Evolutionary conservation across 2,797 vertebrate genomes (phyloP), one percentile per base, ranked within the genome.

Genomic region (Erpetoichthys calabaricus): DNA sequence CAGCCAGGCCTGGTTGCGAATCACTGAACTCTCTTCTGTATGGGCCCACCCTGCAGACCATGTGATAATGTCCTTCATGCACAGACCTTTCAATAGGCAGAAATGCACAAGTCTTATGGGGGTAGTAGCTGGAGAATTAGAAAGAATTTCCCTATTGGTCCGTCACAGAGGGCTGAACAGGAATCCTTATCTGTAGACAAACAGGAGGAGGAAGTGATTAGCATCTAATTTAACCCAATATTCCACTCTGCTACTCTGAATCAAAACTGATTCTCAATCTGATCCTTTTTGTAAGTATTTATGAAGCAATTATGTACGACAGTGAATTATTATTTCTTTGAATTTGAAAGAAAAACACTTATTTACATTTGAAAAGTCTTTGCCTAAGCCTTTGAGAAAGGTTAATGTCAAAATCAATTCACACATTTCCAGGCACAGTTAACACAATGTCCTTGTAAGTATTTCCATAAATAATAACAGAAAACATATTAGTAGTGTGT

Each of bases 351-450:
- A 73, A 75, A 69, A 73, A 82, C 79, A 83, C 75, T 76, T 71
- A 85, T 84, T 84, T 84, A 79, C 84, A 86, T 86, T 59, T 85
- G 78, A 85, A 86, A 83, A 73, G 67, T 58, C 43, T 60, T 65
- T 65, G 64, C 71, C 59, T 66, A 67, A 54, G 73, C 76, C 66
- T 72, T 62, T 69, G 56, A 61, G 63, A 59, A 68, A 63, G 59
- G 68, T 67, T 73, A 72, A 78, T 78, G 75, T 77, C 53, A 61
- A 51, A 50, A 42, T 47, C 51, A 42, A 60, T 65, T 62, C 46
- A 57, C 53, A 45, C 45, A 45, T 51, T 50, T 50, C 47, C n/a
- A 45, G 57, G 49, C 59, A 56, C 57, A 7, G 60, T 2, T 45
- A 43, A 4, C 8, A 42, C 41, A 51, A 51, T 56, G 55, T 47